A percentile compares a stretch with the other conserved stretches of the same genome.
Conservation (phyloP, 2,113 vertebrate species). For the Galemys pyrenaicus region DNA sequence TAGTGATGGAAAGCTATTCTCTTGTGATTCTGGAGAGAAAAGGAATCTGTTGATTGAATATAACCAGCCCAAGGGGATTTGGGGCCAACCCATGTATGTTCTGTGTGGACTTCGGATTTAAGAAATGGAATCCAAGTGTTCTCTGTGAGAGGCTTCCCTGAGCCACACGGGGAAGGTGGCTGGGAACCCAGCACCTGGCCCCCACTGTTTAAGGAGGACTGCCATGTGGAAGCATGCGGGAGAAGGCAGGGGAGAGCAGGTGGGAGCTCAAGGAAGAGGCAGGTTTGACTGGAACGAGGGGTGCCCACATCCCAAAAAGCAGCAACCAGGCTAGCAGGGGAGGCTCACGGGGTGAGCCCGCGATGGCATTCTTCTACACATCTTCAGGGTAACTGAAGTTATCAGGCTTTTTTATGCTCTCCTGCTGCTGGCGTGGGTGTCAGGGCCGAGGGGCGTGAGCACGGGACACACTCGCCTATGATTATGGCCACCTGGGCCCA, state of each 20-base stretch:
- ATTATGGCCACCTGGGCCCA: no score
- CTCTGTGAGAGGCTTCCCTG: neutral
- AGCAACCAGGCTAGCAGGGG: no score
- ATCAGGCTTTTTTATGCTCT: no score
- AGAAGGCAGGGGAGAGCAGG: neutral
- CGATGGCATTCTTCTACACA: neutral
- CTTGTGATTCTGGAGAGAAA: neutral
- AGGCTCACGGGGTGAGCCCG: neutral
- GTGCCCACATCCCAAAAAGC: neutral
- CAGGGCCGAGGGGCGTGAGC: no score
- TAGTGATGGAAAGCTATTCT: neutral
- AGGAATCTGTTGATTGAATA: neutral
- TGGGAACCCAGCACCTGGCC: neutral
- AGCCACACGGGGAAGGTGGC: neutral
- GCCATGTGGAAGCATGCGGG: no score
- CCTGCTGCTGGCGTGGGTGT: no score
- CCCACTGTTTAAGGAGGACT: neutral
- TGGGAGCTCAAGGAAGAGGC: neutral
- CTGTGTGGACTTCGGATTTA: neutral
- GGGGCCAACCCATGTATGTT: neutral
- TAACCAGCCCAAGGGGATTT: neutral
- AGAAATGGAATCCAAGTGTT: neutral
- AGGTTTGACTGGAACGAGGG: neutral
- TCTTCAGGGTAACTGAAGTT: no score
- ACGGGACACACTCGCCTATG: no score